phyloP scores from a whole-genome alignment of 2,888 invertebrate species.

The Lasius fuliginosus region DNA sequence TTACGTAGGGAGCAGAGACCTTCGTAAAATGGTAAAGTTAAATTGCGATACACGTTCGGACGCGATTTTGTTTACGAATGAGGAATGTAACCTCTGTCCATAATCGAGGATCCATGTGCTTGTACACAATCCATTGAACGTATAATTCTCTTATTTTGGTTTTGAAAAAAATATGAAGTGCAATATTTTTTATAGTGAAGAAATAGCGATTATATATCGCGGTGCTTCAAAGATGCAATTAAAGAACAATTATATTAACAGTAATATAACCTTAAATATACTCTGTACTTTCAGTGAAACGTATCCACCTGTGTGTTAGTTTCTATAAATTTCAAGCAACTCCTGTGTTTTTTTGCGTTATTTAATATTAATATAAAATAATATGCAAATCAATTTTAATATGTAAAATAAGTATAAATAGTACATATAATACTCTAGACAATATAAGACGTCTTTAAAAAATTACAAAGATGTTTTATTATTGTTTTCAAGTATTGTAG shows the following conservation, averaged over 20 bases:
- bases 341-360: not conserved
- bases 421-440: not conserved
- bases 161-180: not conserved
- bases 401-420: not conserved
- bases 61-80: not conserved
- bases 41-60: not conserved
- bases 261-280: not conserved
- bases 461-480: not conserved
- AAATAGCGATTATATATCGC: not conserved
- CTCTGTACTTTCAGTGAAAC: not conserved
- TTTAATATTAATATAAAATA: not conserved
- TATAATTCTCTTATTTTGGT: not conserved
- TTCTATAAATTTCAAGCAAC: not conserved
- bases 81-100: no score
- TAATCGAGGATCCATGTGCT: slow-evolving; percentile 61
- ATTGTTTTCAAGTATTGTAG: not conserved
- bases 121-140: not conserved
- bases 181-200: not conserved
- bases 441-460: not conserved
- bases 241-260: not conserved
- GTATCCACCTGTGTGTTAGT: not conserved
- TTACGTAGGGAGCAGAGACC: no score
- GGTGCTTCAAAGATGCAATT: not conserved
- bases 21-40: not conserved
- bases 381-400: slow-evolving; percentile 6